Evolutionary conservation across 2,113 vertebrate genomes (phyloP), one percentile per base, ranked within the genome.

Genomic region (Epinephelus fuscoguttatus): DNA sequence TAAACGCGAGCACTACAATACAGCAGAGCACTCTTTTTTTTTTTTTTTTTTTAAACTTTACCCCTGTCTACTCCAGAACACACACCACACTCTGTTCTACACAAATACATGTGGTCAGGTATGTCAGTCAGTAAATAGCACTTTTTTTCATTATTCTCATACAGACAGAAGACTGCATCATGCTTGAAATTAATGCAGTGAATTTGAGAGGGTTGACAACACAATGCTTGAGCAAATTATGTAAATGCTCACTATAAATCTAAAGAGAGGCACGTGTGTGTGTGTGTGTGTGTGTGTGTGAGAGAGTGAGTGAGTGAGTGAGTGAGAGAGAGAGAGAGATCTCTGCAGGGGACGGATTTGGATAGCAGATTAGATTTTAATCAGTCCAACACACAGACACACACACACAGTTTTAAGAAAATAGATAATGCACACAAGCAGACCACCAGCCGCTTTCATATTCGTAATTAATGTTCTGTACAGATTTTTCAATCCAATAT

Each of bases 401-500:
- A 30, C 27, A 27, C 11, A 8, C 37, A 23, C 37, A 1, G 37
- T 42, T 64, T 64, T 42, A 56, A 56, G 33, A 42, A 42, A 71
- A 71, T 3, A 42, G 52, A 42, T 23, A 17, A 71, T 18, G 13
- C 53, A 27, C 13, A 55, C 33, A 59, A 6, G 40, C 56, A 73
- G 40, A 64, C 15, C 42, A 25, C 40, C 14, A 18, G n/a, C 23
- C 12, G 4, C 40, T 61, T 61, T 61, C 40, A 72, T 72, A 60
- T 72, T 30, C 55, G 49, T 49, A 73, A 33, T 61, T 73, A 49
- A 73, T 73, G 49, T 45, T 57, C 33, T 33, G 25, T 71, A 71
- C 37, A 57, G 53, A 42, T 57, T 23, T 70, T 42, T 45, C 55
- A 45, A 72, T 72, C 55, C 70, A 72, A 45, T 57, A 71, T 57